Evolutionary conservation across 2,888 invertebrate species (phyloP), one percentile per base, ranked within the genome.

Genomic region (Thalpophila matura): DNA sequence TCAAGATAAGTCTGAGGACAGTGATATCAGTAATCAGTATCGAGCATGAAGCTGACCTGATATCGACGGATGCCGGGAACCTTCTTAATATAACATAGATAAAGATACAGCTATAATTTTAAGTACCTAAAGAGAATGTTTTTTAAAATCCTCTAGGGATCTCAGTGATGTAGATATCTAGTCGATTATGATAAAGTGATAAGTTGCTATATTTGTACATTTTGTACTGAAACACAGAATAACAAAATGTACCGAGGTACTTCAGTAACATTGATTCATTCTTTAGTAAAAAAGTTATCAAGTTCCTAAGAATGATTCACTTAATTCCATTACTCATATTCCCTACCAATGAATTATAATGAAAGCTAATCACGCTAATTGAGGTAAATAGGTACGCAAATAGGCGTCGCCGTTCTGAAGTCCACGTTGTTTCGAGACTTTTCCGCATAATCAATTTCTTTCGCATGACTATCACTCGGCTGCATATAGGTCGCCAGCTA

Each of bases 361-460:
- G 45, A 40, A 27, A 46, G 16, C 10, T 22, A 50, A 50, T 61
- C 27, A 45, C 20, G 31, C 31, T 20, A 60, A 54, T 50, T 46
- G 4, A 26, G n/a, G n/a, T n/a, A n/a, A 59, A 47, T 64, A n/a
- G 51, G 20, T 37, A 67, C 20, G 5, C 29, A 31, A 61, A 61
- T 43, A 43, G 9, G 24, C 26, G 33, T 26, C 29, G 5, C 38
- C 1, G 24, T 27, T 46, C n/a, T 27, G 24, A 54, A 54, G 40
- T 50, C 20, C 45, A 9, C 18, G 14, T 18, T 14, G 16, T 27
- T 29, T 26, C 14, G 29, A 35, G 16, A 35, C 26, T 40, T 29
- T 43, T 22, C 33, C 16, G 42, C 57, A 43, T 35, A n/a, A 42
- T 40, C 18, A 63, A 58, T 54, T 49, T 40, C 29, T 29, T 42